Evolutionary conservation across 1,140 invertebrate genomes (phyloP).

Genomic region (Apocrypta bakeri): DNA sequence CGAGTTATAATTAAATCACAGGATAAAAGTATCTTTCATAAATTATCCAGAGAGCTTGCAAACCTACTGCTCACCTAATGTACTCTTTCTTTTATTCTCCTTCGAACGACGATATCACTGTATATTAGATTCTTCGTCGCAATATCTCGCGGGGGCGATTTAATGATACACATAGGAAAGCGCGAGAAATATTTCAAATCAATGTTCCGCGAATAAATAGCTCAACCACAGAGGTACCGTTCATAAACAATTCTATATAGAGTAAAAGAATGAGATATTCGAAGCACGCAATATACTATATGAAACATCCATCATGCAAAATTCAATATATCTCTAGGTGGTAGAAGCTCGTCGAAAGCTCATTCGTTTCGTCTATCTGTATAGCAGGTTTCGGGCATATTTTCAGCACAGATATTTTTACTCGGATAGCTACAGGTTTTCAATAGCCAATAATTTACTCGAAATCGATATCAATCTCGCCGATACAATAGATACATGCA

Average conservation of each 20-base stretch:
- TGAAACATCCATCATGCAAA: conserved; percentile 36
- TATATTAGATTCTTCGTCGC: too few species aligned
- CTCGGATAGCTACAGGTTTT: neutral
- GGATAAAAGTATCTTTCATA: neutral
- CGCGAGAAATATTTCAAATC: neutral
- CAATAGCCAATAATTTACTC: neutral
- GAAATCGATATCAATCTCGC: too few species aligned
- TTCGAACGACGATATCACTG: neutral
- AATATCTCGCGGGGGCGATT: too few species aligned
- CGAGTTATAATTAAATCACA: neutral
- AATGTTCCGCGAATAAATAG: neutral
- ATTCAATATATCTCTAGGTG: conserved; percentile 11
- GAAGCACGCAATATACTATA: neutral
- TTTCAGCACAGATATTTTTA: neutral
- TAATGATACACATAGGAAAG: too few species aligned
- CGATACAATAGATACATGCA: too few species aligned
- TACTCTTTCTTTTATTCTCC: neutral
- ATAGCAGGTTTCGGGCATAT: neutral
- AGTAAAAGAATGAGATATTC: neutral
- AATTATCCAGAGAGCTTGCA: neutral
- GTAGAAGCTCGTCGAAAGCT: conserved; percentile 7
- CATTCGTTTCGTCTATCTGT: too few species aligned
- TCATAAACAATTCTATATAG: conserved; percentile 6
- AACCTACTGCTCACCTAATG: too few species aligned
- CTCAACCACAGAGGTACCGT: neutral